Evolutionary conservation across 2,113 vertebrate genomes (phyloP).

Genomic region (Spea bombifrons): DNA sequence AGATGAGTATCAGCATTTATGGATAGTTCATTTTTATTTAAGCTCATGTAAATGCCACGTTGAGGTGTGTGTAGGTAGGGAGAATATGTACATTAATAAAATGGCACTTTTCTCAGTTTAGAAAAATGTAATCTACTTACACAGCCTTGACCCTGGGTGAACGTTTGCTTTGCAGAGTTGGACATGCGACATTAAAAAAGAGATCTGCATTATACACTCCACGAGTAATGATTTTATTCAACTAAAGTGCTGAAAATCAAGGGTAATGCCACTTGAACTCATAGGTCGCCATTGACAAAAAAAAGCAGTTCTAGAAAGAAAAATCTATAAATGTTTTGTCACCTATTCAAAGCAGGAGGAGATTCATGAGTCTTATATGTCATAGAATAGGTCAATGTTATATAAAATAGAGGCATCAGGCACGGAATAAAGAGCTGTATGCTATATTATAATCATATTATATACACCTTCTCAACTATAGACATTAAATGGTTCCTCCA

Average conservation of each 20-base stretch:
- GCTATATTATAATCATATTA: too few species aligned
- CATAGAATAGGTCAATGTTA: not conserved
- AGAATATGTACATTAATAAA: slow-evolving; percentile 19
- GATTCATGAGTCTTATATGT: not conserved
- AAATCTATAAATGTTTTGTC: not conserved
- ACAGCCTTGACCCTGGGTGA: slow-evolving; percentile 40
- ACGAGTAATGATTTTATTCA: slow-evolving; percentile 43
- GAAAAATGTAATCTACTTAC: slow-evolving; percentile 44
- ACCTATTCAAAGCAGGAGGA: not conserved
- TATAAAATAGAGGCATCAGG: not conserved
- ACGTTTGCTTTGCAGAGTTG: slow-evolving; percentile 36
- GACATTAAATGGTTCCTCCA: too few species aligned
- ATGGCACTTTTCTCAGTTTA: slow-evolving; percentile 36
- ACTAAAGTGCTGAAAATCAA: slow-evolving; percentile 39
- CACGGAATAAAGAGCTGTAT: not conserved
- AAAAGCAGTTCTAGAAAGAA: slow-evolving; percentile 5
- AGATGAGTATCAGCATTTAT: not conserved
- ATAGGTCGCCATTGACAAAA: slow-evolving; percentile 9
- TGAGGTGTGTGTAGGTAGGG: slow-evolving; percentile 8
- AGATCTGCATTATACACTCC: slow-evolving; percentile 22
- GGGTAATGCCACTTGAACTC: slow-evolving; percentile 40
- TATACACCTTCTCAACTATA: too few species aligned
- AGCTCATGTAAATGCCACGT: slow-evolving; percentile 7
- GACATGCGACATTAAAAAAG: slow-evolving; percentile 7
- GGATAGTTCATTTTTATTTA: not conserved